Conservation (phyloP, 2,888 invertebrate species). For the Cephus spinipes region DNA sequence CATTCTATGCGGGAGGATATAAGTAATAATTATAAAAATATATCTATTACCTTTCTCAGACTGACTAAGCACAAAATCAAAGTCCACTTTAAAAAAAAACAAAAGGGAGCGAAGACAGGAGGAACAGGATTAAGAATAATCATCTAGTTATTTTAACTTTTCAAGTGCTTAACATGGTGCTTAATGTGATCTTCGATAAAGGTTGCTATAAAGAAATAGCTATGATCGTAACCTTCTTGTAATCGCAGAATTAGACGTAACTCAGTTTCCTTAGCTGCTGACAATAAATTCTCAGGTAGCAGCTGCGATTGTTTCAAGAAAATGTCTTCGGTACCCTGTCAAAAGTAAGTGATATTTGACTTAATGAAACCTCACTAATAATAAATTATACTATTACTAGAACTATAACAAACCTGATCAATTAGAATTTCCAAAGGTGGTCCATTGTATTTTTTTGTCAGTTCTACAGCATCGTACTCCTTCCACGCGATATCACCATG, state of each 20-base stretch:
- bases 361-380: background rate
- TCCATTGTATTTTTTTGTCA: slow-evolving; percentile 86
- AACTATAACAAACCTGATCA: slow-evolving; percentile 78
- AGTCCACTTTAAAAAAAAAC: too few species aligned
- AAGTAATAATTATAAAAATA: too few species aligned
- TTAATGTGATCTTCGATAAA: slow-evolving; percentile 93
- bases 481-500: slow-evolving; percentile 75
- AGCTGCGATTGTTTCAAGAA: slow-evolving; percentile 83
- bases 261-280: slow-evolving; percentile 77
- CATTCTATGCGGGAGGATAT: too few species aligned
- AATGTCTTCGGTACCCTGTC: slow-evolving; percentile 84
- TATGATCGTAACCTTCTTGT: slow-evolving; percentile 93
- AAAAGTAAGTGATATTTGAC: slow-evolving; percentile 29
- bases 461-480: slow-evolving; percentile 89
- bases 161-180: slow-evolving; percentile 86
- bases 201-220: slow-evolving; percentile 91
- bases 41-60: too few species aligned
- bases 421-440: slow-evolving; percentile 86
- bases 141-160: slow-evolving; percentile 53
- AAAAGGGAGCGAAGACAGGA: too few species aligned
- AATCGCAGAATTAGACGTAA: slow-evolving; percentile 78
- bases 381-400: slow-evolving; percentile 2
- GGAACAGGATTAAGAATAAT: too few species aligned
- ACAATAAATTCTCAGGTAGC: slow-evolving; percentile 84
- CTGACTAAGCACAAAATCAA: too few species aligned